Base-by-base conservation (phyloP, 53 echinoderm and acorn worm species). In the Echinometra lucunter region DNA sequence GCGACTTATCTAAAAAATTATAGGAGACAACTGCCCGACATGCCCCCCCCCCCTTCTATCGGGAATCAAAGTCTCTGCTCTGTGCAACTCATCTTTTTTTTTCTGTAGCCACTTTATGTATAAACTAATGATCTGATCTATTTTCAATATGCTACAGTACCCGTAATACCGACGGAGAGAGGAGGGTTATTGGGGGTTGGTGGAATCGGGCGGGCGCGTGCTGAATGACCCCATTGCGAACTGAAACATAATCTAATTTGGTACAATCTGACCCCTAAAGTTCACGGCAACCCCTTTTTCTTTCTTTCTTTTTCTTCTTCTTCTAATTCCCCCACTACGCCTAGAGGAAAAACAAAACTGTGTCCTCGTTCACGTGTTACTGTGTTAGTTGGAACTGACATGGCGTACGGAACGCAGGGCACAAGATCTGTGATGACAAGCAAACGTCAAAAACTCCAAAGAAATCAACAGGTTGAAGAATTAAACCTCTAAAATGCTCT, bases 401-500 rank as follows among this genome's bases (percentile, higher is more conserved):
- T 16, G 57, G 18, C 91, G 25, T 37, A 42, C 72, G 56, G 70
- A 40, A 35, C 37, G n/a, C 58, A 23, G 6, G 42, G 75, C 53
- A 45, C 78, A 37, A 92, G 78, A 40, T 6, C 34, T 9, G 78
- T 58, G 94, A 94, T 94, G 94, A 83, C 94, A 94, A 38, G 42
- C 44, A 66, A 40, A 25, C 67, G 93, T 74, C 75, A 78, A 78
- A 91, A 91, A 57, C n/a, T 10, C 55, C 23, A 34, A 21, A 40
- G 4, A 25, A 94, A 63, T 94, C 94, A 94, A 94, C 94, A 94
- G 66, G 83, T 94, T 89, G 89, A 89, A 27, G 49, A 85, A 85
- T 85, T 47, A 85, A 85, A 85, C n/a, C n/a, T 16, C 21, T 9
- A 89, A 89, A 89, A 57, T 58, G 60, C 89, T 37, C 30, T 10